Evolutionary conservation across 2,797 vertebrate genomes (phyloP).

Genomic region (Acrocephalus scirpaceus): DNA sequence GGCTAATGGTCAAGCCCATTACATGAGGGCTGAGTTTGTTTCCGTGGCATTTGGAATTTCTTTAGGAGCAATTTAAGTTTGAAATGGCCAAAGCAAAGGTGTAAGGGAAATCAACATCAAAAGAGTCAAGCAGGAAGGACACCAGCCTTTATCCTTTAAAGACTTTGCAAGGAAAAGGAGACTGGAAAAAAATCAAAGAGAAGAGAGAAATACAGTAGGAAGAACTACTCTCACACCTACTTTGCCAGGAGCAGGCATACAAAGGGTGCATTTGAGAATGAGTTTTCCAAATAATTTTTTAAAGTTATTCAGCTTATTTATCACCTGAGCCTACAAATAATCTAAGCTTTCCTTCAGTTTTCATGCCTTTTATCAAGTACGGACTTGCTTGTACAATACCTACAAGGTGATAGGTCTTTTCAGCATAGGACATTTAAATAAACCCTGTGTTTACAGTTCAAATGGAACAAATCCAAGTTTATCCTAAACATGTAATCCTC

Average conservation of each 20-base stretch:
- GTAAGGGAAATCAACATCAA: neutral
- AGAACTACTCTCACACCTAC: neutral
- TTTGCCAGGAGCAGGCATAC: neutral
- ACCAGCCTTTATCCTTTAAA: neutral
- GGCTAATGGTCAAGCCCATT: neutral
- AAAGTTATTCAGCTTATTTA: neutral
- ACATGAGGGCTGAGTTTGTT: neutral
- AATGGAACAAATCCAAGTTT: conserved; percentile 19
- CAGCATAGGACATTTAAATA: neutral
- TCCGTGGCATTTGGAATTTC: neutral
- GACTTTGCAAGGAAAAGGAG: neutral
- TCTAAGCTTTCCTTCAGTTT: neutral
- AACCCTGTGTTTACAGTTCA: neutral
- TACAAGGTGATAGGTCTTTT: neutral
- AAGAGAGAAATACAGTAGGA: neutral
- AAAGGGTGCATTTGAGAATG: neutral
- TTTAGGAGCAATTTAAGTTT: neutral
- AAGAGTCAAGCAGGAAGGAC: neutral
- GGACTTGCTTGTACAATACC: neutral
- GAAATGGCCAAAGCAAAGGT: neutral
- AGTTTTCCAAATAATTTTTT: neutral
- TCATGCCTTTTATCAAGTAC: neutral
- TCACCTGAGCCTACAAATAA: neutral
- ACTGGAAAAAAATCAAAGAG: neutral
- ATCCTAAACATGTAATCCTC: neutral